Evolutionary conservation across 2,113 vertebrate genomes (phyloP).

Genomic region (Hystrix cristata): DNA sequence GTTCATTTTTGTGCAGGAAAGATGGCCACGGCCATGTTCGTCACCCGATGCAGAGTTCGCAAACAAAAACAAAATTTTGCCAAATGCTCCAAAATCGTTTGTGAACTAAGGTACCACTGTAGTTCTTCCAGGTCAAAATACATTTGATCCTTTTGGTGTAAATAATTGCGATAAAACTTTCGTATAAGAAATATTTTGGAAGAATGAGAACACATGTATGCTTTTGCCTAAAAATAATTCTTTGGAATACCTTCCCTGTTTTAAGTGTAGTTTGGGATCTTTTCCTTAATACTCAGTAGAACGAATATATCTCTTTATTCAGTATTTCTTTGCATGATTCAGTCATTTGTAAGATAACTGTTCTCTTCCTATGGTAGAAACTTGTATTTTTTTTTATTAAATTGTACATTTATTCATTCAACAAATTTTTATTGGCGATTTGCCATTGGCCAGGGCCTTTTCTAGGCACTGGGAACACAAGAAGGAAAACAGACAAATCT

Average conservation of each 20-base stretch:
- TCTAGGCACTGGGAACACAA: neutral
- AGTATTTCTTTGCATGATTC: constrained; percentile 8
- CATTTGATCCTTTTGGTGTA: neutral
- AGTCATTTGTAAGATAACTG: neutral
- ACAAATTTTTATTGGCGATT: neutral
- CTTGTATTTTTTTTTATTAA: neutral
- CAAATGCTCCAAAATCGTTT: neutral
- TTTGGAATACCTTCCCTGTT: neutral
- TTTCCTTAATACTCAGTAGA: constrained; percentile 5
- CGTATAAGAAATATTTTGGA: constrained; percentile 35
- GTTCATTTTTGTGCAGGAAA: neutral
- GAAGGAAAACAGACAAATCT: neutral
- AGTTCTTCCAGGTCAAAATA: constrained; percentile 13
- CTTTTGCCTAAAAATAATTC: constrained; percentile 46
- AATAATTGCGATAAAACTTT: constrained; percentile 10
- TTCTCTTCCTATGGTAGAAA: constrained; percentile 11
- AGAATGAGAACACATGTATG: neutral
- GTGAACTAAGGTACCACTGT: neutral
- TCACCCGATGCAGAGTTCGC: neutral
- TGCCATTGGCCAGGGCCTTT: neutral
- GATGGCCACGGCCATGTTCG: neutral
- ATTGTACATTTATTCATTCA: constrained; percentile 16
- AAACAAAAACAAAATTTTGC: neutral
- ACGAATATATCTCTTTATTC: neutral
- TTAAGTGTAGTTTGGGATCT: neutral